A percentile compares a stretch with the other conserved stretches of the same genome.
phyloP scores from a whole-genome alignment of 2,797 vertebrate genomes.

The Acestrorhynchus altus region DNA sequence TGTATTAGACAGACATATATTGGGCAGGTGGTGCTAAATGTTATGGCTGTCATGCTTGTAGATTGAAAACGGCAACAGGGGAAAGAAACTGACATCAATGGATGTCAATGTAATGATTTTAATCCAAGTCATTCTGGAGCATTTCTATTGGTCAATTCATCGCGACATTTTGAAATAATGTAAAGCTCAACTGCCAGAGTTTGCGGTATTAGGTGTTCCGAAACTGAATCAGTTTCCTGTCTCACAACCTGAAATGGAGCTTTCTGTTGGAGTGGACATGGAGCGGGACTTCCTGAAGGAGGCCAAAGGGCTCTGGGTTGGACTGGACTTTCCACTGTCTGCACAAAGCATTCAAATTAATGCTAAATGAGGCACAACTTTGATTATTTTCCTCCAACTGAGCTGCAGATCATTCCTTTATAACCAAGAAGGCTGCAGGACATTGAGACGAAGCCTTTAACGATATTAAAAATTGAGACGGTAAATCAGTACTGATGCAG shows the following conservation, averaged over 20 bases:
- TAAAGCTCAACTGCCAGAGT: too few species aligned
- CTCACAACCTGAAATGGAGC: constrained; percentile 61
- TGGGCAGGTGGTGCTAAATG: too few species aligned
- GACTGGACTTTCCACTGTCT: constrained; percentile 54
- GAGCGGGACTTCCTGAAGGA: constrained; percentile 70
- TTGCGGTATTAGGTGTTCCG: neutral
- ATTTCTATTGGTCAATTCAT: neutral
- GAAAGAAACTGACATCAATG: too few species aligned
- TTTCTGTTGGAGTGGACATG: constrained; percentile 65
- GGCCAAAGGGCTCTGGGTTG: constrained; percentile 48
- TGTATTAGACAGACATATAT: too few species aligned
- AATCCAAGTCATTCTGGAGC: too few species aligned
- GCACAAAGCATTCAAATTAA: neutral
- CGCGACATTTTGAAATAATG: neutral
- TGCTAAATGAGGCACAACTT: neutral
- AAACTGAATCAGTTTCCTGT: neutral
- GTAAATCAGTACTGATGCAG: too few species aligned
- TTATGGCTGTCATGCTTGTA: too few species aligned
- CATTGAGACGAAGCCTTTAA: neutral
- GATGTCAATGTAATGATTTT: too few species aligned
- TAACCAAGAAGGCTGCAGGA: neutral
- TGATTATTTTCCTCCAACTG: too few species aligned
- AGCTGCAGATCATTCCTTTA: too few species aligned
- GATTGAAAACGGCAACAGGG: too few species aligned
- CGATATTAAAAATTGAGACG: too few species aligned